Evolutionary conservation across 2,888 invertebrate species (phyloP).

Genomic region (Strigamia maritima): DNA sequence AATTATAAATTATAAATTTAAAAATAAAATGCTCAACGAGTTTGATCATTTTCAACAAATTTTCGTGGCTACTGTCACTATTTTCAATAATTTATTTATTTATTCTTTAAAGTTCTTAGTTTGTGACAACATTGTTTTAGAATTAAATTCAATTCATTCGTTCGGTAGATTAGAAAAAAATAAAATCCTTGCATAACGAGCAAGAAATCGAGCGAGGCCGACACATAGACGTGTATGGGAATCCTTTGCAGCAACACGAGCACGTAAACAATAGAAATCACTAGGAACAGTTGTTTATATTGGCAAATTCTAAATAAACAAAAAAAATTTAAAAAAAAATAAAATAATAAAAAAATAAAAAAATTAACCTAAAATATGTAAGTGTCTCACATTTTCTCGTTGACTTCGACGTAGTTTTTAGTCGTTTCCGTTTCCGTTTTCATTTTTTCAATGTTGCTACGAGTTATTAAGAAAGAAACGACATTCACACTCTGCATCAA

Average conservation of each 20-base stretch:
- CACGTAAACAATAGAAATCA: background rate
- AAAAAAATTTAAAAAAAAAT: background rate
- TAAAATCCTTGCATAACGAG: background rate
- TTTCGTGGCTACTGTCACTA: too few relatives aligned
- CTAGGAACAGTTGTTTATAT: background rate
- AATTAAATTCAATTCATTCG: background rate
- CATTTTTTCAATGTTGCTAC: background rate
- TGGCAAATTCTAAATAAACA: background rate
- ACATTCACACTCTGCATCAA: background rate
- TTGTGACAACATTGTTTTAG: background rate
- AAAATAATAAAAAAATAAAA: background rate
- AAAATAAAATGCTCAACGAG: too few relatives aligned
- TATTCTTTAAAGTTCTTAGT: background rate
- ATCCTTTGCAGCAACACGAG: background rate
- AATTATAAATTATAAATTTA: too few relatives aligned
- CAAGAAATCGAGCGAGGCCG: background rate
- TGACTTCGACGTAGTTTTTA: background rate
- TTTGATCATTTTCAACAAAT: too few relatives aligned
- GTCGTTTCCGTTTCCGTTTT: background rate
- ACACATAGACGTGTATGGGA: background rate
- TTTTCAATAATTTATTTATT: too few relatives aligned
- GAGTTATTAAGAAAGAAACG: background rate
- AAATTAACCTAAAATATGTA: too few relatives aligned
- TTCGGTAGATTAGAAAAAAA: background rate
- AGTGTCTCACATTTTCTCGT: background rate